Evolutionary conservation across 2,113 vertebrate genomes (phyloP), one percentile per base, ranked within the genome.

Genomic region (Macaca mulatta): DNA sequence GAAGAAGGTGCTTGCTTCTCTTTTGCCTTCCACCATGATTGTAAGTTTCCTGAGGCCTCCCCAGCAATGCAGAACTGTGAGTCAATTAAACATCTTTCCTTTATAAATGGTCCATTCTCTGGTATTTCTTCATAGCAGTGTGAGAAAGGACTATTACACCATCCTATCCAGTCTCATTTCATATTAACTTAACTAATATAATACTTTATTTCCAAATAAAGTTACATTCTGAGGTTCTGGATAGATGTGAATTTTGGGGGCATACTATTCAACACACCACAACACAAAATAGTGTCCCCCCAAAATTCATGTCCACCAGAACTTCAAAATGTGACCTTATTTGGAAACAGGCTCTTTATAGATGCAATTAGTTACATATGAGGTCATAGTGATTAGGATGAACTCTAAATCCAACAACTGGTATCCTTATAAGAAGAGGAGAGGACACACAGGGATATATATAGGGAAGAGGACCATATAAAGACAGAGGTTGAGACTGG

Each of bases 171-270:
- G 45, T 13, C 83, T 10, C 2, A 64, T 38, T 23, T 94, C 25
- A 6, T 55, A 52, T 88, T 86, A 93, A 78, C 30, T 88, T 82
- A 93, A 78, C 22, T 64, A 90, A 69, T 77, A 27, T 67, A 17
- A 79, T 83, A 52, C 27, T 35, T 43, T 83, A 74, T 70, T 92
- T 89, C 83, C 70, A 89, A 79, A 84, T 64, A 89, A 79, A 30
- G 27, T 87, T 74, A 91, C n/a, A 92, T 87, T 84, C 52, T 87
- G 43, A 95, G 43, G 27, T 80, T 95, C 72, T 38, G n/a, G 18
- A 38, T 70, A n/a, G 38, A 70, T 59, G 59, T 70, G 16, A 74
- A 87, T 88, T 75, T 81, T 38, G 45, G 77, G 52, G 32, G 40
- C 14, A 50, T 25, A 70, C 40, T 70, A 22, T 23, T 88, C 48